Evolutionary conservation across 2,797 vertebrate species (phyloP).

Genomic region (Eutrigla gurnardus): DNA sequence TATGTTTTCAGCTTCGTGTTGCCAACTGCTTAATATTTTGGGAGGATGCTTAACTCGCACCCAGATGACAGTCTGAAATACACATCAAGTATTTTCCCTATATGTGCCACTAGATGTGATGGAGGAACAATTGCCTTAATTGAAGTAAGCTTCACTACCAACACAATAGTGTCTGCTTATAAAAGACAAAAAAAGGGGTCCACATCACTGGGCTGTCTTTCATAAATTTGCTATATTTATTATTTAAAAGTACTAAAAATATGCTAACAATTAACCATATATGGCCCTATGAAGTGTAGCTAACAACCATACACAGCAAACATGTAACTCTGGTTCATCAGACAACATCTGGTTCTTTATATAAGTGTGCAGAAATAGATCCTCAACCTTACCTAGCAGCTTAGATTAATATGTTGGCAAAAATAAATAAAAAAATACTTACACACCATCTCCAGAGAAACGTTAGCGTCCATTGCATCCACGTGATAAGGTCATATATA

Average conservation of each 20-base stretch:
- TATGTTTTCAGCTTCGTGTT: neutral
- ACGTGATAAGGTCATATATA: neutral
- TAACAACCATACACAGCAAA: neutral
- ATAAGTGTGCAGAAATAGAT: too few species aligned
- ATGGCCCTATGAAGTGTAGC: neutral
- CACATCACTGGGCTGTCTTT: neutral
- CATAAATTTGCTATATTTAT: neutral
- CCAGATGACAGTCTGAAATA: neutral
- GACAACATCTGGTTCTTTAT: neutral
- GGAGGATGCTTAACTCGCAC: neutral
- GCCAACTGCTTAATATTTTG: neutral
- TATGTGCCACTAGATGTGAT: neutral
- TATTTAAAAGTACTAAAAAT: neutral
- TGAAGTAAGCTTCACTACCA: neutral
- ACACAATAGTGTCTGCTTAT: neutral
- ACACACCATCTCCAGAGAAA: accelerated
- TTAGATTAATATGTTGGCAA: neutral
- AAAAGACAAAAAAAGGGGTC: too few species aligned
- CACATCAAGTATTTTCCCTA: neutral
- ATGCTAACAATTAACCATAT: neutral
- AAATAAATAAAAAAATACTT: neutral
- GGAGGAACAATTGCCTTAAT: neutral
- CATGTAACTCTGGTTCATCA: neutral
- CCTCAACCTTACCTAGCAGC: neutral
- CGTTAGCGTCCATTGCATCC: neutral